These are phyloP conservation scores for Parascotia fuliginaria DNA, from an alignment of 2,888 invertebrate genomes.

Conservation along the genomic window DNA sequence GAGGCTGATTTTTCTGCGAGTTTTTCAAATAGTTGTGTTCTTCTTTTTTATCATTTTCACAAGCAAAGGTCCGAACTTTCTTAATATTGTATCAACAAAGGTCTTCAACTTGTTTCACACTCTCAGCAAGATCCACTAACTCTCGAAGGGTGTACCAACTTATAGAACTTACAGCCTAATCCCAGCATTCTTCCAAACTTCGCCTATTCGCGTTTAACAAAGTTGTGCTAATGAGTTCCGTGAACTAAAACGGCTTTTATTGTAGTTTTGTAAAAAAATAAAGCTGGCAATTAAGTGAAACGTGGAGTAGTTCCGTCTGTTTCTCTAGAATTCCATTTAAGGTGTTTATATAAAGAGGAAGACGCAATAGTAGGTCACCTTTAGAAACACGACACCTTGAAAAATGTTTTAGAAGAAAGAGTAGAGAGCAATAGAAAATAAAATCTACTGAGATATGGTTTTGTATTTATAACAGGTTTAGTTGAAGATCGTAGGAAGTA, in stretches of 20 bases:
- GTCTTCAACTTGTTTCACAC: conserved; percentile 17
- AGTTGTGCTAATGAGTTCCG: conserved; percentile 33
- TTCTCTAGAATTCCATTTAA: no score
- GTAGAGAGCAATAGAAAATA: no score
- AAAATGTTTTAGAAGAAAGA: no score
- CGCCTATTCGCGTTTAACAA: conserved; percentile 31
- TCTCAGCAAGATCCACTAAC: conserved; percentile 23
- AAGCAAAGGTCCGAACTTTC: background rate
- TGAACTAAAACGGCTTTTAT: background rate
- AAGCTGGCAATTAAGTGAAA: background rate
- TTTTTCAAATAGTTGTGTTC: no score
- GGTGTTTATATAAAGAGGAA: no score
- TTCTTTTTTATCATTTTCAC: background rate
- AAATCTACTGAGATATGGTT: no score
- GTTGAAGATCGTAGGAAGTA: no score
- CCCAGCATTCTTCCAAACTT: conserved; percentile 37
- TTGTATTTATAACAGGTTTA: no score
- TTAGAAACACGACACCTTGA: no score
- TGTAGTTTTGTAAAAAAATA: background rate
- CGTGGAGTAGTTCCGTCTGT: no score
- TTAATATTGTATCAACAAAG: conserved; percentile 20
- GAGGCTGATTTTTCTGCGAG: no score
- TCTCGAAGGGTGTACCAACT: conserved; percentile 24
- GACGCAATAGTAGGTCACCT: no score
- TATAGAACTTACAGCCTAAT: conserved; percentile 29